Evolutionary conservation across 2,888 invertebrate genomes (phyloP).

Genomic region (Drosophila mayaguana): DNA sequence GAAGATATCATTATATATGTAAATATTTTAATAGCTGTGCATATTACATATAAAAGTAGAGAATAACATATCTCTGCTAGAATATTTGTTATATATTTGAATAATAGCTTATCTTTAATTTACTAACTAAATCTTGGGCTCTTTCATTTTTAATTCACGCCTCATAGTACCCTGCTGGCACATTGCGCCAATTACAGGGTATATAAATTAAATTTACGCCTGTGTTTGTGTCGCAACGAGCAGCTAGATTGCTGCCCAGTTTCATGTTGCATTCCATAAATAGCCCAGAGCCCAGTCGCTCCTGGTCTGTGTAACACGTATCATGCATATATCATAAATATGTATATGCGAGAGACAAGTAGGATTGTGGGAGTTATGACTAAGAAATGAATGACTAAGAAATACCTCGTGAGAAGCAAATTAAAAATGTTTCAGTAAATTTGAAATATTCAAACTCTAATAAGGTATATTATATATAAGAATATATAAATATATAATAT

Average conservation of each 20-base stretch:
- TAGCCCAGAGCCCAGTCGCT: constrained; percentile 19
- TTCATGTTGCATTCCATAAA: constrained; percentile 33
- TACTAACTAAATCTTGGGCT: not conserved
- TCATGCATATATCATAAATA: constrained; percentile 2
- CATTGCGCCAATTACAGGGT: not conserved
- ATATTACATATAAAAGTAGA: not conserved
- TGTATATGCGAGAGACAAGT: not conserved
- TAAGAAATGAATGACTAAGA: not conserved
- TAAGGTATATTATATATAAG: too few species aligned
- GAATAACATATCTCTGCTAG: too few species aligned
- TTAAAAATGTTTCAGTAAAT: not conserved
- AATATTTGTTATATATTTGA: not conserved
- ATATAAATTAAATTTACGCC: not conserved
- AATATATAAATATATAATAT: too few species aligned
- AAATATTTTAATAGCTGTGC: not conserved
- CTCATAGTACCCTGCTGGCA: not conserved
- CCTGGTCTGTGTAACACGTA: constrained; percentile 5
- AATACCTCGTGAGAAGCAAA: not conserved
- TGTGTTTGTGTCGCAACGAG: constrained; percentile 3
- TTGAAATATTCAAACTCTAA: too few species aligned
- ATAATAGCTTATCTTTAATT: too few species aligned
- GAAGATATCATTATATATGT: not conserved
- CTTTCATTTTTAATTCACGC: not conserved
- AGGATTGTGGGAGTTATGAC: too few species aligned
- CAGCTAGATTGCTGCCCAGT: constrained; percentile 3